Base-by-base conservation (phyloP, 2,888 invertebrate genomes). In the Pyrrhia umbra region DNA sequence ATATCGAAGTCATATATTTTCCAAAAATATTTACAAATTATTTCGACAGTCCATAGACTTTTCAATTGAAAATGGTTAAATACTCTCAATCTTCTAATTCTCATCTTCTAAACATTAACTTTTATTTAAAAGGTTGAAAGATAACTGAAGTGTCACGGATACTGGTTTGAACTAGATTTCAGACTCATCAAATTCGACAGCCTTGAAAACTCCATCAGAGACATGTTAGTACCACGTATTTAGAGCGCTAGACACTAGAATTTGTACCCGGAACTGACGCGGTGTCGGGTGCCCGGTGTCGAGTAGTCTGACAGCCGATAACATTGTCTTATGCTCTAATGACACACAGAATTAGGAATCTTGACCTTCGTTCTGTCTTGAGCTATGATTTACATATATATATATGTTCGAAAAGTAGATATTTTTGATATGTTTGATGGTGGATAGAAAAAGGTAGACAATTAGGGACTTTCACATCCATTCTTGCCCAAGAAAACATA, bases 171-270 rank as follows among this genome's bases (percentile, higher is more conserved):
- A n/a, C 34, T 34, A 30, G 30, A 30, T 30, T 34, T 34, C 3
- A 34, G 4, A 34, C 34, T 34, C 37, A 27, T n/a, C 45, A 13
- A 27, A 55, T 21, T 20, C 37, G 9, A 15, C 25, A 52, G 13
- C 43, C 51, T 49, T 51, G 5, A 67, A 62, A 69, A 56, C 20
- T 57, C 57, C 54, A 42, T 21, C 57, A 56, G 42, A 46, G 56
- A 64, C 68, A 68, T 50, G 72, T 80, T 67, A 75, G 52, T 85
- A 86, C 86, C 66, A 43, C 56, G 85, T 85, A 87, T 85, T n/a
- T 85, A 87, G 84, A 50, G 75, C 76, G 84, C 89, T 89, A 89
- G 86, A 75, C 76, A 75, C 89, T 92, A 90, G 88, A 85, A 86
- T 85, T 75, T 66, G 68, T 92, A 92, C 92, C 85, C 85, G 88